Conservation (phyloP, 1,140 invertebrate genomes). For the Dendrolimus kikuchii region DNA sequence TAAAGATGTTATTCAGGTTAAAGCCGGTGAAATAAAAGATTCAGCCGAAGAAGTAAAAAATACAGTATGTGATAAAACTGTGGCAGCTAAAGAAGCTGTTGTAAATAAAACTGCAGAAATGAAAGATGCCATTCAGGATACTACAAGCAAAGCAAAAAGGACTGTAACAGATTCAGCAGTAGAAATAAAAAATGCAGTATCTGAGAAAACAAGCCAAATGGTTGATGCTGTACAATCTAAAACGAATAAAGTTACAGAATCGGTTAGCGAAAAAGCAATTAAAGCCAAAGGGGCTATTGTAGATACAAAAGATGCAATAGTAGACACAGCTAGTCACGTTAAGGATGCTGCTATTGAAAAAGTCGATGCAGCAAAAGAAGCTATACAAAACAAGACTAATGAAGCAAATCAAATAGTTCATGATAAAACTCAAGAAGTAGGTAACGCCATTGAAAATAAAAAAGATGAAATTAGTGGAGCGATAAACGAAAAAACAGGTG, state of each 20-base stretch:
- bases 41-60: conserved; percentile 2
- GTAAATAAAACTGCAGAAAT: conserved; percentile 6
- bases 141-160: conserved; percentile 5
- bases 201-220: conserved; percentile 8
- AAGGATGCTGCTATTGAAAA: conserved; percentile 19
- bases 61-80: conserved; percentile 4
- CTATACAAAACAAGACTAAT: conserved; percentile 25
- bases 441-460: conserved; percentile 26
- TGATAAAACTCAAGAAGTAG: conserved; percentile 27
- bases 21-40: conserved; percentile 13
- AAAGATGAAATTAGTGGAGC: conserved; percentile 31
- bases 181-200: conserved; percentile 12
- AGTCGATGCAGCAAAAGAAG: conserved; percentile 19
- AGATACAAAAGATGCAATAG: conserved; percentile 9
- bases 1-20: conserved; percentile 17
- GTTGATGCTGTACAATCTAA: conserved; percentile 5
- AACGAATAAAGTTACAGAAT: neutral
- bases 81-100: conserved; percentile 1
- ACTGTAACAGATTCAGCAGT: conserved; percentile 11
- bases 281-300: conserved; percentile 11
- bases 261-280: conserved; percentile 6
- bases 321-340: conserved; percentile 11
- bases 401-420: conserved; percentile 27
- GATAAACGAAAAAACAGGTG: conserved; percentile 21
- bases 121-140: conserved; percentile 4